Conservation (phyloP, 2,113 vertebrate genomes). For the Chascanopsetta lugubris region DNA sequence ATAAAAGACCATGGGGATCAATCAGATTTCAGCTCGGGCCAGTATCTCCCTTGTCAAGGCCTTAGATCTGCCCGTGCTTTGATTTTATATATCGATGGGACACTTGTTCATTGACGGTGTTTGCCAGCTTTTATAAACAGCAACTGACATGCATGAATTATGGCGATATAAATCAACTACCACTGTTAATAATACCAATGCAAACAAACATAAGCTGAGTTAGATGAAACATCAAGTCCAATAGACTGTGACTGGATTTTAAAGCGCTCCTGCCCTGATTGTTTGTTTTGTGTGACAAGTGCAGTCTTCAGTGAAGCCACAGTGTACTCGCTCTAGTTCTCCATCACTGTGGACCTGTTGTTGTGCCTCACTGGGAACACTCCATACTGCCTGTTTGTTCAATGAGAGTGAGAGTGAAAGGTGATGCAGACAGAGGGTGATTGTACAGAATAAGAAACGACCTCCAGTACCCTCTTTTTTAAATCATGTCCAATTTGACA, state of each 20-base stretch:
- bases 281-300: neutral
- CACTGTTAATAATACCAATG: too few relatives aligned
- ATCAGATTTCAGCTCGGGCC: too few relatives aligned
- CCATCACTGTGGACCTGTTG: neutral
- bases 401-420: neutral
- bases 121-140: too few relatives aligned
- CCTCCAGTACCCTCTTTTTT: too few relatives aligned
- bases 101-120: too few relatives aligned
- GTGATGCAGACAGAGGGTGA: neutral
- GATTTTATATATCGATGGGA: too few relatives aligned
- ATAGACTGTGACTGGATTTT: neutral
- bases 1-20: too few relatives aligned
- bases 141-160: too few relatives aligned
- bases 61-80: too few relatives aligned
- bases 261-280: neutral
- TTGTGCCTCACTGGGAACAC: neutral
- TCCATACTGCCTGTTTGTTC: neutral
- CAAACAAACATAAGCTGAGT: neutral
- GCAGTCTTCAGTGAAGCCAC: neutral
- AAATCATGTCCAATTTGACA: neutral
- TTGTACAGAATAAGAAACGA: constrained; percentile 2
- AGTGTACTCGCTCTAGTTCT: neutral
- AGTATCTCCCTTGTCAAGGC: too few relatives aligned
- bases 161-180: too few relatives aligned
- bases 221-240: neutral